phyloP scores from a whole-genome alignment of 2,797 vertebrate species.

The Gymnopithys bicolor region DNA sequence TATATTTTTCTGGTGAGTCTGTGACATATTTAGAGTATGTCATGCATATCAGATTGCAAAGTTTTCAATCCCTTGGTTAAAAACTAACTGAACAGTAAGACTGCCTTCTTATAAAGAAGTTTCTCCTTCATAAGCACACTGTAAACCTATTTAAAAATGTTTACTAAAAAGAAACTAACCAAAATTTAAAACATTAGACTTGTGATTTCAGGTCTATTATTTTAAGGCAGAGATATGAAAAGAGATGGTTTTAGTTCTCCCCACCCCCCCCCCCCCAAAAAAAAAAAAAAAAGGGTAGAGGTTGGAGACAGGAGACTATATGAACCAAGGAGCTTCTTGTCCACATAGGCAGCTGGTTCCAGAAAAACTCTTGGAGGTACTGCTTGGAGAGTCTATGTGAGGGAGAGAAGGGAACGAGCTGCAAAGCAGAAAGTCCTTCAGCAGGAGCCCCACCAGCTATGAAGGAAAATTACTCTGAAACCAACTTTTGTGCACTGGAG shows the following conservation, averaged over 20 bases:
- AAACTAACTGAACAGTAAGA: background rate
- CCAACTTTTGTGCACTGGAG: background rate
- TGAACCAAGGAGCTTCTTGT: background rate
- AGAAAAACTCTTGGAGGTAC: background rate
- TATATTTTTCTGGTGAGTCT: background rate
- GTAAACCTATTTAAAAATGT: background rate
- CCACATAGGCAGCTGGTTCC: background rate
- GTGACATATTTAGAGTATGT: background rate
- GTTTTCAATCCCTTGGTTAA: background rate
- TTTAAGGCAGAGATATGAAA: background rate
- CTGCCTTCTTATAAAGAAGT: background rate
- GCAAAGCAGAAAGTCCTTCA: background rate
- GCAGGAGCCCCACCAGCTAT: fast-evolving
- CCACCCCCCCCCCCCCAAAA: too few relatives aligned
- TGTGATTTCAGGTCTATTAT: background rate
- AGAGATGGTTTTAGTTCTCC: background rate
- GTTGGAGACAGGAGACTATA: background rate
- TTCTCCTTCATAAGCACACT: background rate
- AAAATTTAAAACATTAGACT: background rate
- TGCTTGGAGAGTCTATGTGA: background rate
- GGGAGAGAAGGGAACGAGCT: background rate
- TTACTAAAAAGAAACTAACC: background rate
- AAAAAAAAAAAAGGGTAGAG: too few relatives aligned
- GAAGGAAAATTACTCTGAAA: background rate
- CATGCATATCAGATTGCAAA: background rate